phyloP scores from a whole-genome alignment of 2,888 invertebrate species.

The Andrena bucephala region DNA sequence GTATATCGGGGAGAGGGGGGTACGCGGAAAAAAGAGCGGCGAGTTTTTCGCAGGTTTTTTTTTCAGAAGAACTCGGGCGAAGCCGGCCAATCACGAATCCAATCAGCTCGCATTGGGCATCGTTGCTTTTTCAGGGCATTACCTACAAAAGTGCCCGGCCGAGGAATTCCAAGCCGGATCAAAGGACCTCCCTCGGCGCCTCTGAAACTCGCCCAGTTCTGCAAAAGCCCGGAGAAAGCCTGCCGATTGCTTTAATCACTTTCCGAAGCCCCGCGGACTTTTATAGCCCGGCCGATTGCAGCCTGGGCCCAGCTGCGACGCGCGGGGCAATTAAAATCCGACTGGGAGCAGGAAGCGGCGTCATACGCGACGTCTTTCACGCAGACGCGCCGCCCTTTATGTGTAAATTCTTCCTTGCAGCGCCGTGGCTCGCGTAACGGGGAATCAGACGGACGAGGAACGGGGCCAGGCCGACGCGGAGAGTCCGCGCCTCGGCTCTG shows the following conservation, averaged over 20 bases:
- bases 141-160: constrained; percentile 25
- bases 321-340: constrained; percentile 48
- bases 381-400: constrained; percentile 46
- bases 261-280: constrained; percentile 31
- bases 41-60: constrained; percentile 17
- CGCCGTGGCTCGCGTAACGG: constrained; percentile 9
- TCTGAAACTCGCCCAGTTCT: constrained; percentile 1
- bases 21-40: neutral
- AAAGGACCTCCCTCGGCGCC: constrained; percentile 40
- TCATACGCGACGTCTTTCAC: constrained; percentile 10
- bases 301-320: constrained; percentile 19
- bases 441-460: constrained; percentile 7
- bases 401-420: constrained; percentile 32
- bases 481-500: neutral
- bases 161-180: constrained; percentile 48
- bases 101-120: constrained; percentile 44
- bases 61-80: constrained; percentile 11
- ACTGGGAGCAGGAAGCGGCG: constrained; percentile 1
- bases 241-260: constrained; percentile 47
- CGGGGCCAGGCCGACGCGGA: neutral
- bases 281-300: constrained; percentile 25
- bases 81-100: constrained; percentile 36
- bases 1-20: neutral
- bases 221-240: neutral
- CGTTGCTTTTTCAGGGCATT: constrained; percentile 26